phyloP scores from a whole-genome alignment of 2,888 invertebrate genomes.

The Archips crataeganus region DNA sequence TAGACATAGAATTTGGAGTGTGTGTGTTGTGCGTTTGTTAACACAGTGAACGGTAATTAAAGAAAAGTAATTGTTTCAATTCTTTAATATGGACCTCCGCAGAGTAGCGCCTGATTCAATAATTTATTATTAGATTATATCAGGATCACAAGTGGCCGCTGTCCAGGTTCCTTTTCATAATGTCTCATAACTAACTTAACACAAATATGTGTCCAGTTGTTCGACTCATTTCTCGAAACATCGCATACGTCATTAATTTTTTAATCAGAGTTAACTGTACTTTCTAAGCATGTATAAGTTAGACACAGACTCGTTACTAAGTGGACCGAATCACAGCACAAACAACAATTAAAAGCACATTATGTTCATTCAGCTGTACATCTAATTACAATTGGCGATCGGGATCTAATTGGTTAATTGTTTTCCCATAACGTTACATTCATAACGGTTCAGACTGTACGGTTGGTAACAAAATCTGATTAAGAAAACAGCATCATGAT shows the following conservation, averaged over 20 bases:
- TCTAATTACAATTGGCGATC: conserved; percentile 33
- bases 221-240: background rate
- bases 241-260: background rate
- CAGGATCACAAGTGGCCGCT: no score
- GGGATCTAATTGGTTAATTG: conserved; percentile 39
- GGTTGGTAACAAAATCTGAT: background rate
- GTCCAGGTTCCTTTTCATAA: no score
- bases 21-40: no score
- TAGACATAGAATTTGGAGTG: no score
- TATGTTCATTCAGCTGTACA: conserved; percentile 30
- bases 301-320: conserved; percentile 14
- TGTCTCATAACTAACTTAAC: no score
- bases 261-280: background rate
- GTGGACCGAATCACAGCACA: conserved; percentile 29
- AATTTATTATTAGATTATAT: no score
- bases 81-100: no score
- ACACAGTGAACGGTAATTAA: no score
- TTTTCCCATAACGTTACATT: conserved; percentile 42
- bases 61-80: no score
- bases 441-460: conserved; percentile 35
- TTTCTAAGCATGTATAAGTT: background rate
- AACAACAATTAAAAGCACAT: conserved; percentile 37
- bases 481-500: no score
- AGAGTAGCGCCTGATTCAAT: no score
- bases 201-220: no score